Percentiles rank a stretch among this genome's conserved stretches.
Evolutionary conservation across 2,888 invertebrate genomes (phyloP).

Genomic region (Euproctis similis): DNA sequence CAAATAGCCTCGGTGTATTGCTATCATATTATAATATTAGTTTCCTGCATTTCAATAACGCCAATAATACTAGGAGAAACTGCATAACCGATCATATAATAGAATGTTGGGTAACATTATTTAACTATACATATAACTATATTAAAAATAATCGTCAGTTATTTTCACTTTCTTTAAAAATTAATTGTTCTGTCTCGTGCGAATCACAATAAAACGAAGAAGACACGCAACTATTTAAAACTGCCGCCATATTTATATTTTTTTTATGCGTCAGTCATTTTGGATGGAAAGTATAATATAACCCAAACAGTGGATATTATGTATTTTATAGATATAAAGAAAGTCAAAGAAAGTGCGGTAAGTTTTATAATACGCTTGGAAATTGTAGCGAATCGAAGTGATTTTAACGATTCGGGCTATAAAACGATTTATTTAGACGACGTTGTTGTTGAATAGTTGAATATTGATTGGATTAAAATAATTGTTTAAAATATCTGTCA

Average conservation of each 20-base stretch:
- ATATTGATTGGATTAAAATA: no score
- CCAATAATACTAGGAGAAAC: no score
- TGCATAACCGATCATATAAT: no score
- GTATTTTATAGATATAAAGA: no score
- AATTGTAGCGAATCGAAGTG: conserved; percentile 7
- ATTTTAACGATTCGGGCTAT: not conserved
- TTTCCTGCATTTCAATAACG: no score
- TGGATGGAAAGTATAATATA: conserved; percentile 16
- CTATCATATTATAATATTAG: no score
- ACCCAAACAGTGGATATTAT: conserved; percentile 3
- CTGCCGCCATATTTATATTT: conserved; percentile 6
- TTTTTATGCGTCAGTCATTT: conserved; percentile 13
- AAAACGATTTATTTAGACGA: not conserved
- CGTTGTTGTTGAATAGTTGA: no score
- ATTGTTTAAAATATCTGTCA: no score
- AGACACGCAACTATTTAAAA: conserved; percentile 14
- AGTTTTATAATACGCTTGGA: conserved; percentile 14
- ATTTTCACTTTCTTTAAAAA: conserved; percentile 10
- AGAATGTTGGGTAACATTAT: no score
- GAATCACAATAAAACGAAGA: conserved; percentile 10
- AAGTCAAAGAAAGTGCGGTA: conserved; percentile 14
- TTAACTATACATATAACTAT: no score
- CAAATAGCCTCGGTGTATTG: no score
- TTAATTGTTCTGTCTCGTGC: conserved; percentile 15
- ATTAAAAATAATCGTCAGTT: no score